These are phyloP conservation scores for Canis aureus DNA, from an alignment of 2,113 vertebrate genomes.

Conservation along the genomic window DNA sequence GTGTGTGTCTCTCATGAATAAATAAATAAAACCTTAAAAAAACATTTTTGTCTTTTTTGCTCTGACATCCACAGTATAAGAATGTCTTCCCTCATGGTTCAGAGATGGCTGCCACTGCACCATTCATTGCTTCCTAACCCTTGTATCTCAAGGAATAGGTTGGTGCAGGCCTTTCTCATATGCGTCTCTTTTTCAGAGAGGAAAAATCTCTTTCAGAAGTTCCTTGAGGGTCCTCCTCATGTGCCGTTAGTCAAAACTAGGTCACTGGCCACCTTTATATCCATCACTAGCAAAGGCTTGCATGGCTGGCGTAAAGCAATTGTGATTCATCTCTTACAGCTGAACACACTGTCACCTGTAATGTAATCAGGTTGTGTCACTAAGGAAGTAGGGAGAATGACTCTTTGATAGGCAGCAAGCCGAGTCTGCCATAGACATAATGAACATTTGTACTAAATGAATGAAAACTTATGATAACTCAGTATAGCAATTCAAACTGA, in stretches of 20 bases:
- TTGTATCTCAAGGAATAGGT: background rate
- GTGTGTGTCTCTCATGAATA: too few species aligned
- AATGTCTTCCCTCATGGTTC: background rate
- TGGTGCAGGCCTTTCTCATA: background rate
- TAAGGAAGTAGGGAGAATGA: background rate
- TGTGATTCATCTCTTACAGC: background rate
- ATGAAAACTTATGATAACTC: background rate
- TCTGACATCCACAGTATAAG: background rate
- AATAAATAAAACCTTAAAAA: background rate
- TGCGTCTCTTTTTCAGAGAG: background rate
- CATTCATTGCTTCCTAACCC: background rate
- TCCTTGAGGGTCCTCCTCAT: background rate
- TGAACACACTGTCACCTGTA: background rate
- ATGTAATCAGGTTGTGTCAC: conserved; percentile 1
- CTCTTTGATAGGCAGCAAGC: background rate
- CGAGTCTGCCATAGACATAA: background rate
- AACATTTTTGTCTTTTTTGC: conserved; percentile 44
- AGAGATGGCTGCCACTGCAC: background rate
- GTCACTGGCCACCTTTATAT: background rate
- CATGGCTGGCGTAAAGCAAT: background rate
- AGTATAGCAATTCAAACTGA: background rate
- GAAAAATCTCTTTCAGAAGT: background rate
- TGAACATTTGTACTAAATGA: background rate
- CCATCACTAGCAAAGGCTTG: background rate
- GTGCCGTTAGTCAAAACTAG: background rate